Conservation (phyloP, 2,797 vertebrate genomes). For the Gambusia yucatana region DNA sequence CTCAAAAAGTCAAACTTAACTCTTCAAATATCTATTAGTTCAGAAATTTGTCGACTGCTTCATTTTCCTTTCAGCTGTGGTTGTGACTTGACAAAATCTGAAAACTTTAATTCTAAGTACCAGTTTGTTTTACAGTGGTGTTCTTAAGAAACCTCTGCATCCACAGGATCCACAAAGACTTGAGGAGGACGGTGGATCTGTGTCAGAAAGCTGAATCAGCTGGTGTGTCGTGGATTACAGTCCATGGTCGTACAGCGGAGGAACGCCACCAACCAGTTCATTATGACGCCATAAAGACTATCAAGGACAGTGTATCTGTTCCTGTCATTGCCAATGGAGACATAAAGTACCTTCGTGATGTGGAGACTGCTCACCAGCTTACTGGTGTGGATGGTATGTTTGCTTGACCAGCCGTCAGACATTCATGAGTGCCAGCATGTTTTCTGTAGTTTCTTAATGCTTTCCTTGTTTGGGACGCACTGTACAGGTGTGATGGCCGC, state of each 20-base stretch:
- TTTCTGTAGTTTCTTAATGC: background rate
- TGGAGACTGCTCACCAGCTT: slow-evolving; percentile 84
- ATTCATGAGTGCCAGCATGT: background rate
- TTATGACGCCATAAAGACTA: slow-evolving; percentile 92
- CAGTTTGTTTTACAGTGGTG: background rate
- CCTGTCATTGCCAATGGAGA: slow-evolving; percentile 96
- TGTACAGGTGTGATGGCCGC: slow-evolving; percentile 91
- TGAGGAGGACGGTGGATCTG: slow-evolving; percentile 90
- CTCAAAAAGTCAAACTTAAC: background rate
- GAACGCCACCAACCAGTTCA: slow-evolving; percentile 96
- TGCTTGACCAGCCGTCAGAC: background rate
- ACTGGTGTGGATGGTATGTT: slow-evolving; percentile 92
- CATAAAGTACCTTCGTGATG: slow-evolving; percentile 89
- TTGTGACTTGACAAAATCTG: background rate
- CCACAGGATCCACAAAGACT: slow-evolving; percentile 90
- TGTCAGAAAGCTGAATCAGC: slow-evolving; percentile 94
- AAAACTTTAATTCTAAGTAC: background rate
- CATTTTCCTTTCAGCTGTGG: background rate
- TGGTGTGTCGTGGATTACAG: slow-evolving; percentile 96
- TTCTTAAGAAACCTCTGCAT: background rate
- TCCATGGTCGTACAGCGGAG: slow-evolving; percentile 91
- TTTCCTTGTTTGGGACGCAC: slow-evolving; percentile 5
- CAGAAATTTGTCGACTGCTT: background rate
- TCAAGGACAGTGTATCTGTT: slow-evolving; percentile 91
- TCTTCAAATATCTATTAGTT: background rate